Percentiles rank a stretch among this genome's conserved stretches.
phyloP scores from a whole-genome alignment of 2,888 invertebrate species.

The Metacarcinus magister region DNA sequence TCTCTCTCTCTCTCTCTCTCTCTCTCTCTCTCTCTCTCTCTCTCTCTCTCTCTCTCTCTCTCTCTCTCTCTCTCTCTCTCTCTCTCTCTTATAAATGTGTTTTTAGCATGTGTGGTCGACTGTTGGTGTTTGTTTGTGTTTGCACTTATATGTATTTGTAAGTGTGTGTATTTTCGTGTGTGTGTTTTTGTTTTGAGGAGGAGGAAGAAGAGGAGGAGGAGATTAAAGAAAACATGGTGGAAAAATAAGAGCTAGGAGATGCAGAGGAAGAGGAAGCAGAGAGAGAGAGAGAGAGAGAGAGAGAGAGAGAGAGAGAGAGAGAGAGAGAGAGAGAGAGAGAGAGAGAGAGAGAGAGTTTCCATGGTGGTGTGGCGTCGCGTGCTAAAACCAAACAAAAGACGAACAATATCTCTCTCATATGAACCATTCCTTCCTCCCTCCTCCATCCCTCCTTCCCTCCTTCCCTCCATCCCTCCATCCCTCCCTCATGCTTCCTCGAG shows the following conservation, averaged over 20 bases:
- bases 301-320: constrained; percentile 20
- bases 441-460: not conserved
- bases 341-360: too few species aligned
- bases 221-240: too few species aligned
- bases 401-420: not conserved
- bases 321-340: not conserved
- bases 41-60: constrained; percentile 12
- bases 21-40: constrained; percentile 32
- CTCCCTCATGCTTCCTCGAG: not conserved
- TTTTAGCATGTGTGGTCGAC: not conserved
- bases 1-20: constrained; percentile 11
- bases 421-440: too few species aligned
- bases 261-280: not conserved
- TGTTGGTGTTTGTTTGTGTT: not conserved
- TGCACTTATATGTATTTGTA: not conserved
- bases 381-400: not conserved
- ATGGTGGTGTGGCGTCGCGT: not conserved
- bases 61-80: constrained; percentile 45
- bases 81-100: not conserved
- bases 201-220: too few species aligned
- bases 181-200: not conserved
- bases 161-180: not conserved
- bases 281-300: not conserved
- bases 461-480: too few species aligned
- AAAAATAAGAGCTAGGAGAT: too few species aligned